Evolutionary conservation across 2,888 invertebrate genomes (phyloP).

Genomic region (Drosophila cyrtoloma): DNA sequence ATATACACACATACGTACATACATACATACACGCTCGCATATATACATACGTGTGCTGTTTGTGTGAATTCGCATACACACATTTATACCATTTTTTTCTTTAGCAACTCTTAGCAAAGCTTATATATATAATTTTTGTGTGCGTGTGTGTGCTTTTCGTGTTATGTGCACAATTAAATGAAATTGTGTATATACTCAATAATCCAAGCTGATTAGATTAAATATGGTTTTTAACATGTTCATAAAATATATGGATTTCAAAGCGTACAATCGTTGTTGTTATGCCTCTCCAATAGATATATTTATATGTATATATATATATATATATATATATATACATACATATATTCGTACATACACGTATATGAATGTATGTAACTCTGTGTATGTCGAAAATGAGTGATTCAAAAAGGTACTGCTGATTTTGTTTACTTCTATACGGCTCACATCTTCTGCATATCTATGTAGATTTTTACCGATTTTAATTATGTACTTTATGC

Average conservation of each 20-base stretch:
- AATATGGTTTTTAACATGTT: constrained; percentile 1
- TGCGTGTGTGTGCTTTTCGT: background rate
- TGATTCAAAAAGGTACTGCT: background rate
- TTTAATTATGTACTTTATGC: constrained; percentile 2
- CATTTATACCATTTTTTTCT: constrained; percentile 16
- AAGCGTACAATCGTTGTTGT: constrained; percentile 16
- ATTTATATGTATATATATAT: constrained; percentile 6
- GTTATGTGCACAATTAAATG: background rate
- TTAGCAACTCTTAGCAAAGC: constrained; percentile 5
- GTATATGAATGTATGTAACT: background rate
- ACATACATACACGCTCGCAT: background rate
- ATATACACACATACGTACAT: background rate
- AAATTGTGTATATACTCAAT: background rate
- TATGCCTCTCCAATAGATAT: background rate
- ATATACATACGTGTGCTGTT: background rate
- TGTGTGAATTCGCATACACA: constrained; percentile 5
- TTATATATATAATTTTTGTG: background rate
- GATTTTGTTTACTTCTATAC: background rate
- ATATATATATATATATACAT: constrained; percentile 3
- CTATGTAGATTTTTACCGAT: background rate
- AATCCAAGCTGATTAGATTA: background rate
- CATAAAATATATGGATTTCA: constrained; percentile 1
- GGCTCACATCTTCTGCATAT: background rate
- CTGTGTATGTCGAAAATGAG: constrained; percentile 1
- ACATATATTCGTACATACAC: background rate